Percentiles rank a stretch among this genome's conserved stretches.
phyloP scores from a whole-genome alignment of 2,113 vertebrate genomes.

The Nothocercus nigrocapillus region DNA sequence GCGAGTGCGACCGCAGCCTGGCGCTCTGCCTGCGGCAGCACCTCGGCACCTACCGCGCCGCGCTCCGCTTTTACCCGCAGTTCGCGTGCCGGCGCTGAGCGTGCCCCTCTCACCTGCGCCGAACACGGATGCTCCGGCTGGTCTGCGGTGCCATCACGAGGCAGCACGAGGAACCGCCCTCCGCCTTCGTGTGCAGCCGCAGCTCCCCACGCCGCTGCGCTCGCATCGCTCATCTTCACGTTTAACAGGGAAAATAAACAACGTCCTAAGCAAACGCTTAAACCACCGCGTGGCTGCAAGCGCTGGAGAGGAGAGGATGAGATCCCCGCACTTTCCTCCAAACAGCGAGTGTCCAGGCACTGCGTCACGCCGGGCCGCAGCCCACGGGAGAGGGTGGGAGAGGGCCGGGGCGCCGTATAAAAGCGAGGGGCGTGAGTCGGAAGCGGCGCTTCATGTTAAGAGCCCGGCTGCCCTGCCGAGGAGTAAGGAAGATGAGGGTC shows the following conservation, averaged over 20 bases:
- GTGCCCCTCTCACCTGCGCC: too few species aligned
- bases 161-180: accelerated
- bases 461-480: background rate
- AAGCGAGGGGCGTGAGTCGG: accelerated
- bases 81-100: accelerated
- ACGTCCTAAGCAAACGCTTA: accelerated
- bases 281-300: background rate
- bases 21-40: slow-evolving; percentile 56
- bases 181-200: too few species aligned
- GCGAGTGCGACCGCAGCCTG: slow-evolving; percentile 70
- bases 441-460: background rate
- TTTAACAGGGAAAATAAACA: background rate
- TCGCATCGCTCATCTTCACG: background rate
- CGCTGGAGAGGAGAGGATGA: background rate
- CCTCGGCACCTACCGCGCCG: background rate
- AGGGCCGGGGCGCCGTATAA: slow-evolving; percentile 21
- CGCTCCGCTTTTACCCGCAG: background rate
- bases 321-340: background rate
- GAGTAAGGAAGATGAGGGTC: slow-evolving; percentile 52
- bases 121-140: background rate
- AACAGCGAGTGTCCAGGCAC: background rate
- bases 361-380: slow-evolving; percentile 15
- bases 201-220: too few species aligned
- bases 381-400: background rate
- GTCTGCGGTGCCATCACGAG: too few species aligned